These are phyloP conservation scores for Megaustenia siamemsis DNA, from an alignment of 2,888 invertebrate species.

Conservation along the genomic window DNA sequence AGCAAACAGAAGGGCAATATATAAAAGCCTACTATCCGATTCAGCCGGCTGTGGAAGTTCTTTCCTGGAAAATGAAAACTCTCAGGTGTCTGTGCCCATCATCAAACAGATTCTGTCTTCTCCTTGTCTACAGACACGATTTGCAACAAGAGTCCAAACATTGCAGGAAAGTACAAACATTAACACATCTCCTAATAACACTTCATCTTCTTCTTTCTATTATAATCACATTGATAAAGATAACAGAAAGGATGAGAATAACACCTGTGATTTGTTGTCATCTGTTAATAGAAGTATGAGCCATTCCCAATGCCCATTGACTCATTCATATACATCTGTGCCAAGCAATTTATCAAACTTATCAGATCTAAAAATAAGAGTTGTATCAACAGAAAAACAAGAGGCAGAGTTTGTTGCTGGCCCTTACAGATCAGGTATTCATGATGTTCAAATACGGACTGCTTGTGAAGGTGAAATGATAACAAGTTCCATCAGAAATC, in stretches of 20 bases:
- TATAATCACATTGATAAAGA: neutral
- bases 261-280: neutral
- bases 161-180: neutral
- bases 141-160: neutral
- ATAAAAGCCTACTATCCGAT: conserved; percentile 67
- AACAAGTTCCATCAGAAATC: neutral
- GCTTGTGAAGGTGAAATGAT: conserved; percentile 13
- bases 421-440: neutral
- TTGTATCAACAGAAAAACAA: neutral
- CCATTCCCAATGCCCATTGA: neutral
- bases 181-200: neutral
- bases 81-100: neutral
- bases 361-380: neutral
- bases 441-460: neutral
- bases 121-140: neutral
- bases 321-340: too few relatives aligned
- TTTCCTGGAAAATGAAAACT: neutral
- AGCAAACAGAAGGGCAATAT: conserved; percentile 66
- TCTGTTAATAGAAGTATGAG: neutral
- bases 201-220: neutral
- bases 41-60: neutral
- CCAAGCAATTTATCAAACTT: too few relatives aligned
- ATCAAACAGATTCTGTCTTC: neutral
- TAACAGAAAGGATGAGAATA: neutral
- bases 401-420: neutral